Evolutionary conservation across 2,797 vertebrate genomes (phyloP), one percentile per base, ranked within the genome.

Genomic region (Schizopygopsis pylzovi): DNA sequence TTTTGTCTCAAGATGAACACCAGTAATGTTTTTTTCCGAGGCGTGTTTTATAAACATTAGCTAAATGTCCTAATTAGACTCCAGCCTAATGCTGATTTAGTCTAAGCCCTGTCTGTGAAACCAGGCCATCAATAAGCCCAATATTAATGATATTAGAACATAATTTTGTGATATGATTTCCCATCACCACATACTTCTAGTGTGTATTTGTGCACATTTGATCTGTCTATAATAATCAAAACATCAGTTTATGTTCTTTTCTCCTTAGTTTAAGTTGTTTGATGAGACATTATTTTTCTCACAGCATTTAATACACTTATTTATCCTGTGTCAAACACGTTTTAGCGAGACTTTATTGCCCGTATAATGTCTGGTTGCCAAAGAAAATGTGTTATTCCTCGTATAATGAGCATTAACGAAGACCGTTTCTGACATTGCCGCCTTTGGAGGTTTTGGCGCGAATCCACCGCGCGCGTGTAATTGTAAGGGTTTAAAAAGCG

Each of bases 291-390:
- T 88, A 92, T 90, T 92, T 65, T 92, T 89, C 85, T 87, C 80
- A 87, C 89, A 79, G 90, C 91, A 88, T 89, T 87, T 28, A 63
- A 63, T 25, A 28, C 73, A 89, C 20, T 83, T 84, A 87, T 90
- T 90, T 89, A 88, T 91, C 88, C 80, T 52, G 18, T 84, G 86
- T 86, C 90, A 25, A 90, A 85, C 81, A 85, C 90, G 86, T 90
- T 86, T 90, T 91, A 90, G 89, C 88, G 87, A 83, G 87, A 85
- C 81, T 92, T 91, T 84, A 91, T 90, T 76, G 88, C 87, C 75
- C 54, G 85, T 93, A 94, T 93, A 85, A 92, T 90, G 87, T 90
- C 81, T 63, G 82, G 45, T 89, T 93, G 94, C 92, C 93, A 94
- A 93, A 33, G 16, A 92, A 94, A 91, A 52, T 67, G 90, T 93